Evolutionary conservation across 2,888 invertebrate genomes (phyloP), one percentile per base, ranked within the genome.

Genomic region (Spisula subtruncata): DNA sequence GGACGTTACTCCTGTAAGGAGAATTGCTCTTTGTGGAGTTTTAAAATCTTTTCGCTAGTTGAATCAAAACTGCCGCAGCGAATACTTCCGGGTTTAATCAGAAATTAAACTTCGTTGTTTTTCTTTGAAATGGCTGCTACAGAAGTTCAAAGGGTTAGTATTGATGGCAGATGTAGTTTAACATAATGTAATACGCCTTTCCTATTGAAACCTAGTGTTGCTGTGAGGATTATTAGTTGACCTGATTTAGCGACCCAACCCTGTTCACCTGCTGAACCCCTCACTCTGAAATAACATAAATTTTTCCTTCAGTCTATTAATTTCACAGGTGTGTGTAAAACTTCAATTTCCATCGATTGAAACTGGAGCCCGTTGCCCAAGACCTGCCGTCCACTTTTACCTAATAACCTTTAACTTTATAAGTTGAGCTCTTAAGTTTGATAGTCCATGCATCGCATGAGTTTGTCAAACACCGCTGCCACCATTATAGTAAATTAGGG

Each of bases 51-150:
- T 81, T 35, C 46, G 51, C 41, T 81, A 25, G n/a, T 35, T n/a
- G 4, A 51, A 12, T 46, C n/a, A 46, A 81, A 66, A 20, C 41
- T 20, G n/a, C 86, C 86, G 86, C 81, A 86, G 66, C 60, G 71
- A 86, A 86, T 86, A 86, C 86, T 86, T 86, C 86, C 86, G 86
- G 86, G 86, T 86, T 86, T 56, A 32, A 25, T 35, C 35, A 84
- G 41, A 29, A 81, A 35, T 35, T 35, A 12, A 46, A 81, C 32
- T 60, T 82, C 48, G 81, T 46, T 25, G 41, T 66, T 83, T n/a
- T 41, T 71, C 48, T 16, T 41, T 41, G 41, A 79, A 46, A 86
- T 86, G 86, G 86, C 86, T 25, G 86, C 86, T 66, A 25, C 86
- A 71, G 86, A 86, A n/a, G 86, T 86, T 66, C 86, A 86, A 60